phyloP scores from a whole-genome alignment of 2,797 vertebrate species.

The Lacerta viridis region DNA sequence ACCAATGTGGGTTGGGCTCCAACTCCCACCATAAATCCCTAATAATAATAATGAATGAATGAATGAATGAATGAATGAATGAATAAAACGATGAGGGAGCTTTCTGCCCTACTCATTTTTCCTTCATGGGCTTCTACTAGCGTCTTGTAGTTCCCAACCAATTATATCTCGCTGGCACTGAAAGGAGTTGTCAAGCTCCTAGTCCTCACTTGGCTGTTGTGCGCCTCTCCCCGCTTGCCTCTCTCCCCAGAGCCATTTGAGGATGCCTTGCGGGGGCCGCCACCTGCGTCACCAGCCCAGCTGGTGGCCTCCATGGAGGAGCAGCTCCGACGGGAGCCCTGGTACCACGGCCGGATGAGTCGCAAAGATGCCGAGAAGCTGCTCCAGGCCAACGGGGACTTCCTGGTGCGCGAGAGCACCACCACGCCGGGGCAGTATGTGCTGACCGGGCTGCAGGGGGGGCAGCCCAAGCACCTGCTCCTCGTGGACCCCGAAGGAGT shows the following conservation, averaged over 20 bases:
- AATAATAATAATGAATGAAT: no score
- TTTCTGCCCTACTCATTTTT: not conserved
- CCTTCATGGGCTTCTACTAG: not conserved
- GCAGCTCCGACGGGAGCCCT: slow-evolving; percentile 91
- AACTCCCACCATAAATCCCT: no score
- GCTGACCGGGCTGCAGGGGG: slow-evolving; percentile 94
- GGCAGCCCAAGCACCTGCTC: slow-evolving; percentile 95
- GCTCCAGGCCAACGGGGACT: slow-evolving; percentile 93
- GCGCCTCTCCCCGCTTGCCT: rapidly evolving
- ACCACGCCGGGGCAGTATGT: slow-evolving; percentile 96
- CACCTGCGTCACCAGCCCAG: slow-evolving; percentile 54
- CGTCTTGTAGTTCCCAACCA: no score
- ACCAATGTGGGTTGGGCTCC: no score
- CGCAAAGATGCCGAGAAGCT: slow-evolving; percentile 93
- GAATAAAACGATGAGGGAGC: no score
- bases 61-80: no score
- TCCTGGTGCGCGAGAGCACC: slow-evolving; percentile 95
- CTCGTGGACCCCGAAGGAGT: slow-evolving; percentile 97
- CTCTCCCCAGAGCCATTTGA: slow-evolving; percentile 91
- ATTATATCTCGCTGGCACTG: not conserved
- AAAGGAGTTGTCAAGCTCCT: no score
- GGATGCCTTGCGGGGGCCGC: slow-evolving; percentile 87
- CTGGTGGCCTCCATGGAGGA: slow-evolving; percentile 90
- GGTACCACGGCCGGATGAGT: slow-evolving; percentile 95
- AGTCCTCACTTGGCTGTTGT: no score